Conservation (phyloP, 2,888 invertebrate genomes). For the Amblyjoppa fuscipennis region DNA sequence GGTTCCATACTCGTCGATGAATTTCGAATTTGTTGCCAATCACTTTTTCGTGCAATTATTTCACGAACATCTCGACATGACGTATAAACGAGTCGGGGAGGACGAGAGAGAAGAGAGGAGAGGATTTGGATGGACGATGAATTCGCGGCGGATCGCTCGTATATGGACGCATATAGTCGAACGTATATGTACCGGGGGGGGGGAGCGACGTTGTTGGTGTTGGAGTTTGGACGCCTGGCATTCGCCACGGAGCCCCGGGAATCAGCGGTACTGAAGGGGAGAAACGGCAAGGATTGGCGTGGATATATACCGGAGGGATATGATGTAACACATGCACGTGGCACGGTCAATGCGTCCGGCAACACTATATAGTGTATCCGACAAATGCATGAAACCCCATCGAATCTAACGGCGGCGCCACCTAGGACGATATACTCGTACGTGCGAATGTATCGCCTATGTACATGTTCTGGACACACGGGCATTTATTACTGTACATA, state of each 20-base stretch:
- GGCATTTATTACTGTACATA: slow-evolving; percentile 13
- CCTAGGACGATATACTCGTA: slow-evolving; percentile 6
- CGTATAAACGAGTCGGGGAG: slow-evolving; percentile 76
- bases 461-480: slow-evolving; percentile 1
- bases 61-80: slow-evolving; percentile 83
- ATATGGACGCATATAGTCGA: slow-evolving; percentile 33
- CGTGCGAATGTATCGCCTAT: slow-evolving; percentile 14
- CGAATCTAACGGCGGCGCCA: slow-evolving; percentile 47
- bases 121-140: slow-evolving; percentile 66
- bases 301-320: slow-evolving; percentile 69
- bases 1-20: slow-evolving; percentile 73
- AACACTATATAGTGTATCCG: slow-evolving; percentile 72
- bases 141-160: slow-evolving; percentile 55
- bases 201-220: slow-evolving; percentile 40
- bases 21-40: slow-evolving; percentile 82
- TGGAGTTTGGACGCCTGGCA: slow-evolving; percentile 65
- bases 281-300: slow-evolving; percentile 64
- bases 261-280: slow-evolving; percentile 30
- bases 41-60: slow-evolving; percentile 84
- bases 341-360: slow-evolving; percentile 81
- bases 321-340: slow-evolving; percentile 84
- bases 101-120: slow-evolving; percentile 61
- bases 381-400: slow-evolving; percentile 81
- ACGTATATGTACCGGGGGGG: slow-evolving; percentile 44
- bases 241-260: slow-evolving; percentile 53